phyloP scores from a whole-genome alignment of 2,113 vertebrate genomes.

The Peromyscus californicus region DNA sequence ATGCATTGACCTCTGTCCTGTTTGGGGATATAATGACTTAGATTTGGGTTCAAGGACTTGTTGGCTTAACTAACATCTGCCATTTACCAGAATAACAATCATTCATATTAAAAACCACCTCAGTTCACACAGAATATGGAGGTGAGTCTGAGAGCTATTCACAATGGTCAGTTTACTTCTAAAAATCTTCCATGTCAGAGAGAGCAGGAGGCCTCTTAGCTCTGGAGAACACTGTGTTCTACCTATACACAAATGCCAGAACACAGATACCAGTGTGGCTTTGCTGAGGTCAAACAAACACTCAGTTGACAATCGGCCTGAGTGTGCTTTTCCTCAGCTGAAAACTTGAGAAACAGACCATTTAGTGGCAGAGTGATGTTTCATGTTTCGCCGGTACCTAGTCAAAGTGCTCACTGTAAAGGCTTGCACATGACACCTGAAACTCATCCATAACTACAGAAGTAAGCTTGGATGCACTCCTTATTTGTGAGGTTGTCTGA shows the following conservation, averaged over 20 bases:
- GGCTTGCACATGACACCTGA: slow-evolving; percentile 2
- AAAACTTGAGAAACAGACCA: slow-evolving; percentile 54
- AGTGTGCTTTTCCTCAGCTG: slow-evolving; percentile 50
- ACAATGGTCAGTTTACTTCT: background rate
- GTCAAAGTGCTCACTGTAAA: background rate
- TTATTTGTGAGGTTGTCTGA: slow-evolving; percentile 65
- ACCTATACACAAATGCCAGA: background rate
- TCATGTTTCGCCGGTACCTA: background rate
- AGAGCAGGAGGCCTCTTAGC: background rate
- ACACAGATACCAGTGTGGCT: background rate
- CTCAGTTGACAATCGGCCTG: slow-evolving; percentile 58
- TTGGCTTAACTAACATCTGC: background rate
- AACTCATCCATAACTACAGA: slow-evolving; percentile 25
- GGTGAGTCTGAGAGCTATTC: background rate
- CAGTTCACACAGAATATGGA: background rate
- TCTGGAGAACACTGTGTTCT: background rate
- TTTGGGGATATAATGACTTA: background rate
- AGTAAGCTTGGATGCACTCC: slow-evolving; percentile 57
- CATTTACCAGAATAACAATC: background rate
- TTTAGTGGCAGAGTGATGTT: background rate
- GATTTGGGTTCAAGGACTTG: background rate
- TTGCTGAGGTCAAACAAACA: slow-evolving; percentile 50
- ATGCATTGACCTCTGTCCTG: background rate
- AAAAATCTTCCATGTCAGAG: background rate
- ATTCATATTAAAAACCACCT: background rate